Percentiles rank a stretch among this genome's conserved stretches.
phyloP scores from a whole-genome alignment of 2,888 invertebrate genomes.

The Rhagonycha fulva region DNA sequence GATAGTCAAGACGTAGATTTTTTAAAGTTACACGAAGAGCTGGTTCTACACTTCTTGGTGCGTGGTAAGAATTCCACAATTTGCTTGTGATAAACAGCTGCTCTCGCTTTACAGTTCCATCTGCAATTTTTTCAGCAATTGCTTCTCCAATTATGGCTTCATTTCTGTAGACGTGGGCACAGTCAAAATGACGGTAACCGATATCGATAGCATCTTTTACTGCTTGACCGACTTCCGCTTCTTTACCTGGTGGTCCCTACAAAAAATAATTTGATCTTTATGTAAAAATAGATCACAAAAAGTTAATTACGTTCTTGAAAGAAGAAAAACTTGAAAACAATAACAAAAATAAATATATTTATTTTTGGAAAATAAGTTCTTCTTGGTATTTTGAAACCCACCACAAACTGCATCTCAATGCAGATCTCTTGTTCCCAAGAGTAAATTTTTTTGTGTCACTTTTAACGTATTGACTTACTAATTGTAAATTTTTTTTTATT shows the following conservation, averaged over 20 bases:
- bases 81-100: slow-evolving; percentile 73
- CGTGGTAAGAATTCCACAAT: slow-evolving; percentile 79
- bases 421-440: too few species aligned
- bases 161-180: slow-evolving; percentile 68
- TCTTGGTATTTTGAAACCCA: too few species aligned
- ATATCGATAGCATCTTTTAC: slow-evolving; percentile 69
- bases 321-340: too few species aligned
- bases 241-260: slow-evolving; percentile 12
- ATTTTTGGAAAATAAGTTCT: too few species aligned
- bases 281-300: too few species aligned
- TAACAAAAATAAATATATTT: too few species aligned
- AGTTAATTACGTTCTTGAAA: too few species aligned
- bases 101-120: slow-evolving; percentile 67
- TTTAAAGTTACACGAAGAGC: slow-evolving; percentile 68
- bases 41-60: slow-evolving; percentile 73
- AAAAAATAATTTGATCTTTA: background rate
- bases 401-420: too few species aligned
- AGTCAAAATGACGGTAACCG: slow-evolving; percentile 75
- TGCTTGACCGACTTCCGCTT: slow-evolving; percentile 59
- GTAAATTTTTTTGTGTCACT: too few species aligned
- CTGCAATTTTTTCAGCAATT: slow-evolving; percentile 63
- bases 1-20: slow-evolving; percentile 72
- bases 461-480: too few species aligned
- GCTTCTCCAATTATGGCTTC: slow-evolving; percentile 70
- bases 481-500: too few species aligned